A percentile compares a stretch with the other conserved stretches of the same genome.
Evolutionary conservation across 2,888 invertebrate species (phyloP).

Genomic region (Lithophane leautieri): DNA sequence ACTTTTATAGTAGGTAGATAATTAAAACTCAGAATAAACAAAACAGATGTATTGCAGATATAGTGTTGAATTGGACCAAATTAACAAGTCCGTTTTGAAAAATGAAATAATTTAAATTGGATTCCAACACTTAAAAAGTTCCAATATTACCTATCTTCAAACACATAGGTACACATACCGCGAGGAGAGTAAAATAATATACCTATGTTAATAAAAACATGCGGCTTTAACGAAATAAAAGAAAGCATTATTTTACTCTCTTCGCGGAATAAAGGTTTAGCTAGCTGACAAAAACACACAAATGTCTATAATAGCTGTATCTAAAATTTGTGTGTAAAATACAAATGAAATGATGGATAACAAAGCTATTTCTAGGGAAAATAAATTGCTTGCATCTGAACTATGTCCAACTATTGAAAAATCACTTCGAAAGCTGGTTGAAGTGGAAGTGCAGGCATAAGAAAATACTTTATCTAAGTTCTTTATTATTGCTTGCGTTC

Average conservation of each 20-base stretch:
- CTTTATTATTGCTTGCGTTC: conserved; percentile 22
- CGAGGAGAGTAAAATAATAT: conserved; percentile 32
- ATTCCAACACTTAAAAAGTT: not conserved
- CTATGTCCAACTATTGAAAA: conserved; percentile 37
- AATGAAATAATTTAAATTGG: not conserved
- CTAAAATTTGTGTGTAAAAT: conserved; percentile 20
- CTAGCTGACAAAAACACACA: conserved; percentile 18
- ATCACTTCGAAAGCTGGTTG: conserved; percentile 17
- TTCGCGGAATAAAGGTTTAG: conserved; percentile 19
- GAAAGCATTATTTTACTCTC: conserved; percentile 25
- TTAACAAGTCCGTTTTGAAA: not conserved
- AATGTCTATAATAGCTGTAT: conserved; percentile 4
- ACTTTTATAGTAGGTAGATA: not conserved
- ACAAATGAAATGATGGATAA: conserved; percentile 17
- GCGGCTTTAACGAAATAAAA: conserved; percentile 1
- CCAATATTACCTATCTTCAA: conserved; percentile 6
- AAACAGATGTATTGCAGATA: not conserved
- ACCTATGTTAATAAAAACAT: not conserved
- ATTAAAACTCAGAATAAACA: not conserved
- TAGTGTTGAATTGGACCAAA: not conserved
- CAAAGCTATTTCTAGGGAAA: conserved; percentile 26
- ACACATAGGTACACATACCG: not conserved
- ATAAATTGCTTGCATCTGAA: conserved; percentile 47
- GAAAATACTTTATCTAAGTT: conserved; percentile 17
- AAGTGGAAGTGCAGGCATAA: conserved; percentile 12